Percentiles rank a stretch among this genome's conserved stretches.
Evolutionary conservation across 2,888 invertebrate species (phyloP).

Genomic region (Synergus gifuensis): DNA sequence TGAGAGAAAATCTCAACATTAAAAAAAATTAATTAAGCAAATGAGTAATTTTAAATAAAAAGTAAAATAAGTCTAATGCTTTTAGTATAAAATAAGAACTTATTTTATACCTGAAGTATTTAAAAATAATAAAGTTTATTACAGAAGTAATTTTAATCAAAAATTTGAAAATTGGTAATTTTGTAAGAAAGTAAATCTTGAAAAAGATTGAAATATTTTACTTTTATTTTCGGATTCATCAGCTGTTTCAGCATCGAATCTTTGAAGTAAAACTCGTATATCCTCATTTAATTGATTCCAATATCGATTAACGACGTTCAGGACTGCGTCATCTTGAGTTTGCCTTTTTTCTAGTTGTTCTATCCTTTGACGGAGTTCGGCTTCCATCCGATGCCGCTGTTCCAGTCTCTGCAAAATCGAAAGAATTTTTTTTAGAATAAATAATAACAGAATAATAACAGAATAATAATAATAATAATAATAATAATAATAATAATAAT

Average conservation of each 20-base stretch:
- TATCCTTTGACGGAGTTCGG: conserved; percentile 92
- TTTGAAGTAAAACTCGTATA: conserved; percentile 93
- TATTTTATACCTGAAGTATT: too few species aligned
- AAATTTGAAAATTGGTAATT: too few species aligned
- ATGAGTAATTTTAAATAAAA: too few species aligned
- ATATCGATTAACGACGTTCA: conserved; percentile 97
- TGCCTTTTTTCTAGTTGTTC: conserved; percentile 96
- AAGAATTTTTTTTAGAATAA: conserved; percentile 1
- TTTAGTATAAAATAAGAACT: too few species aligned
- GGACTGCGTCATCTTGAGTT: conserved; percentile 97
- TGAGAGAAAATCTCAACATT: not conserved
- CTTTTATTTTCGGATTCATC: conserved; percentile 97
- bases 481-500: too few species aligned
- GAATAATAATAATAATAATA: too few species aligned
- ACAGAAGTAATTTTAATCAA: too few species aligned
- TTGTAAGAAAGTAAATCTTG: too few species aligned
- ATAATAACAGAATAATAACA: not conserved
- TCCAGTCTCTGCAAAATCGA: conserved; percentile 86
- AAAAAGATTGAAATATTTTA: conserved; percentile 75
- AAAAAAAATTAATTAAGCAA: not conserved
- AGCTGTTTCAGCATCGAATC: conserved; percentile 98
- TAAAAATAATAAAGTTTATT: too few species aligned
- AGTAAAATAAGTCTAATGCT: too few species aligned
- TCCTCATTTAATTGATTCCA: conserved; percentile 99
- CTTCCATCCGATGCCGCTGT: conserved; percentile 92